Evolutionary conservation across 2,888 invertebrate species (phyloP), one percentile per base, ranked within the genome.

Genomic region (Hipparchia semele): DNA sequence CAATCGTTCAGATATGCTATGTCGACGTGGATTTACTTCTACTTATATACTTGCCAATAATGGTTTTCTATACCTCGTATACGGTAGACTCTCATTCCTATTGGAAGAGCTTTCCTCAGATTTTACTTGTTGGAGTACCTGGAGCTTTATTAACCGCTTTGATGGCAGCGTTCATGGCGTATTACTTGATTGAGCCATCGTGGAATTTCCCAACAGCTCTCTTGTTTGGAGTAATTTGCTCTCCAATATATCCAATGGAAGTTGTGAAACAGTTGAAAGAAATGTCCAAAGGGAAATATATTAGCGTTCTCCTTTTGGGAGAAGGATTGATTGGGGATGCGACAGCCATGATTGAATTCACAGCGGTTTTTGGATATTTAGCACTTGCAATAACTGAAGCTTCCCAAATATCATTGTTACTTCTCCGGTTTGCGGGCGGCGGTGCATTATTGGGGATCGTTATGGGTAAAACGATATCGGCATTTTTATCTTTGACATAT

Each of bases 311-410:
- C 0, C 78, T 93, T 1, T 77, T 90, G 0, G 93, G 93, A 0
- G 93, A 94, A 80, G 92, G 92, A 0, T 80, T 93, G 59, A 83
- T 93, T 0, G 92, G 93, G 0, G 92, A 93, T 79, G 89, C 88
- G 0, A 90, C 92, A 0, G 87, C 87, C 0, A 92, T 92, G 91
- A 92, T 93, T 1, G 88, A 85, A 10, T 94, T 91, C 68, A 91
- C 88, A 0, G 87, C 87, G 0, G 82, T 90, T 0, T 91, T 87
- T 58, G 93, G 90, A 0, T 89, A 88, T 72, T 77, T 90, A 33
- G 87, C 90, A 0, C 68, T 86, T 73, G 91, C 92, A 0, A 23
- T 92, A 7, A 85, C 85, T 0, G 78, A 83, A 1, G 82, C 86
- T 0, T 85, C 90, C 0, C 89, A 91, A 72, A 86, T 94, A 13